Evolutionary conservation across 2,888 invertebrate genomes (phyloP).

Genomic region (Mesopsocus fuscifrons): DNA sequence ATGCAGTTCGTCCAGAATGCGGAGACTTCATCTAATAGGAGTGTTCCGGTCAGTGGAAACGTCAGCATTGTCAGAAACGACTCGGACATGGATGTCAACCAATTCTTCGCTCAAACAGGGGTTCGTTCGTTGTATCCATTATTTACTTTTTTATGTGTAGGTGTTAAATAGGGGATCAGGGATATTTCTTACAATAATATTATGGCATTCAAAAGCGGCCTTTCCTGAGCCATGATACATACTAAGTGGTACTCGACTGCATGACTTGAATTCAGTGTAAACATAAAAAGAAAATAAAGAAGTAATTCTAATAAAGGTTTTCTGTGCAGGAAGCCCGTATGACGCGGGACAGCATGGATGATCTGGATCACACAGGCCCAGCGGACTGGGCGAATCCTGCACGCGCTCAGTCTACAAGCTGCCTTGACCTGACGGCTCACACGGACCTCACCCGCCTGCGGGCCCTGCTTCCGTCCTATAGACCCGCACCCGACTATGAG

Average conservation of each 20-base stretch:
- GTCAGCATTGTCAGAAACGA: constrained; percentile 10
- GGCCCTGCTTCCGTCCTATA: constrained; percentile 61
- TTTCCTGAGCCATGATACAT: too few relatives aligned
- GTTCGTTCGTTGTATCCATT: too few relatives aligned
- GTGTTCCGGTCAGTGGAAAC: background rate
- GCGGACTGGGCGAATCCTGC: constrained; percentile 22
- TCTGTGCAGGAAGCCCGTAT: constrained; percentile 6
- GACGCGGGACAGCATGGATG: constrained; percentile 20
- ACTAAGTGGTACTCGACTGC: too few relatives aligned
- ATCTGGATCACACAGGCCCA: constrained; percentile 18
- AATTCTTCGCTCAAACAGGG: constrained; percentile 17
- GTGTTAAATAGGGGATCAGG: too few relatives aligned
- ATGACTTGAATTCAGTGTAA: constrained; percentile 4
- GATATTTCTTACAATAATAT: too few relatives aligned
- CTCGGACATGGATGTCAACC: constrained; percentile 16
- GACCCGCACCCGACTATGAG: constrained; percentile 89
- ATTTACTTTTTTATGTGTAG: background rate
- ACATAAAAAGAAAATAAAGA: constrained; percentile 7
- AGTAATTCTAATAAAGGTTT: too few relatives aligned
- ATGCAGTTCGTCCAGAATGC: constrained; percentile 43
- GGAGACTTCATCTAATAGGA: constrained; percentile 11
- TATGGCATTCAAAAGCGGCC: too few relatives aligned
- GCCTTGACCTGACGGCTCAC: constrained; percentile 36
- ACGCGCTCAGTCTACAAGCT: constrained; percentile 43
- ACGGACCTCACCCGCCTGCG: constrained; percentile 36